Evolutionary conservation across 2,888 invertebrate genomes (phyloP).

Genomic region (Erpobdella octoculata): DNA sequence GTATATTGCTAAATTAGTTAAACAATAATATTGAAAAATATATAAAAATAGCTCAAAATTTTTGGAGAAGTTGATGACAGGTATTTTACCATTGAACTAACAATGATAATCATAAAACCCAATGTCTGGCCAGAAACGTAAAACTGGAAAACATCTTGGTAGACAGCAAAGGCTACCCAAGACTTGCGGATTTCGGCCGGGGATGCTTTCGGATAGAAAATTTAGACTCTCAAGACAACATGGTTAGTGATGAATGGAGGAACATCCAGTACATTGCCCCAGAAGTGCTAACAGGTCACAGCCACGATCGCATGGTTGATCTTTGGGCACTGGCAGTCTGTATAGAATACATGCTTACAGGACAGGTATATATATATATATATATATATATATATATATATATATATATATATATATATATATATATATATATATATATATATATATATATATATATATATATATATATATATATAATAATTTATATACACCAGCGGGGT

Average conservation of each 20-base stretch:
- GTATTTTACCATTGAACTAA: background rate
- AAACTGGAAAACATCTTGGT: slow-evolving; percentile 19
- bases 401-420: background rate
- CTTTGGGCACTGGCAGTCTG: slow-evolving; percentile 25
- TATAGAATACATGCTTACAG: slow-evolving; percentile 19
- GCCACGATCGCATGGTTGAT: slow-evolving; percentile 10
- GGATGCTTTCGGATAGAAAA: background rate
- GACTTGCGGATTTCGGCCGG: slow-evolving; percentile 21
- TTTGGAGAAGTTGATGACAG: too few relatives aligned
- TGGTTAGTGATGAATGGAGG: background rate
- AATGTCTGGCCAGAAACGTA: slow-evolving; percentile 12
- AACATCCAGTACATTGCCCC: slow-evolving; percentile 18
- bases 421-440: background rate
- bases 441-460: background rate
- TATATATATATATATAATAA: background rate
- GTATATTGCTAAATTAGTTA: too few relatives aligned
- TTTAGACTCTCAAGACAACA: background rate
- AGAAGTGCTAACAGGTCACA: background rate
- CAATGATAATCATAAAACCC: too few relatives aligned
- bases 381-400: background rate
- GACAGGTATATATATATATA: slow-evolving; percentile 2
- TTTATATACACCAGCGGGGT: too few relatives aligned
- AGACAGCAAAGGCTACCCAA: slow-evolving; percentile 18
- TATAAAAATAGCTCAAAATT: too few relatives aligned
- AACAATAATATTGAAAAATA: too few relatives aligned